Percentiles rank a stretch among this genome's conserved stretches.
Conservation (phyloP, 2,113 vertebrate species). For the Cololabis saira region DNA sequence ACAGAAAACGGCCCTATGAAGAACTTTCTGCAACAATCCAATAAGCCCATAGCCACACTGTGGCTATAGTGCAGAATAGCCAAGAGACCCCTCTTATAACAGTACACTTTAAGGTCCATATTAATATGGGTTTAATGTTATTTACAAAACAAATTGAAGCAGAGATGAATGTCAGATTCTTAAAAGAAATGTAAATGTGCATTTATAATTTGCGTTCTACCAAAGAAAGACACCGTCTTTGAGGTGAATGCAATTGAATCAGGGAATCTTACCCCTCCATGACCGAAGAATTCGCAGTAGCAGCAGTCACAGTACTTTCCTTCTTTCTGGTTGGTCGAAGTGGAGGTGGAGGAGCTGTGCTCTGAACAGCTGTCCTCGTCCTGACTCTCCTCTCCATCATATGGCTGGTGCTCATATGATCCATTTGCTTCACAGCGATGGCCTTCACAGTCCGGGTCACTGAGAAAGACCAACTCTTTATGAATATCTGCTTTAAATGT, state of each 20-base stretch:
- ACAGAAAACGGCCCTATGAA: no score
- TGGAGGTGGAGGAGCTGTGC: slow-evolving; percentile 98
- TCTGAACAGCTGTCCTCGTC: slow-evolving; percentile 98
- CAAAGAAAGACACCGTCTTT: background rate
- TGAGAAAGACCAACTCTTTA: slow-evolving; percentile 50
- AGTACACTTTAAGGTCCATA: no score
- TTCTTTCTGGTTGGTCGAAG: slow-evolving; percentile 99
- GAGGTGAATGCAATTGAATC: background rate
- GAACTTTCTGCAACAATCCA: no score
- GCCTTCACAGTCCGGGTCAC: slow-evolving; percentile 96
- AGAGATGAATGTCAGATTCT: background rate
- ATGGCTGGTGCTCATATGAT: slow-evolving; percentile 90
- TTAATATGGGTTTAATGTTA: no score
- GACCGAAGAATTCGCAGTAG: slow-evolving; percentile 99
- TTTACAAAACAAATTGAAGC: background rate
- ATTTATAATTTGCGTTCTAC: background rate
- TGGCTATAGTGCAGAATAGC: no score
- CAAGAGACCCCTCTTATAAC: no score
- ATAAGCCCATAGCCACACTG: no score
- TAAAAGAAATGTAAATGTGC: background rate
- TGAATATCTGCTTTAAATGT: background rate
- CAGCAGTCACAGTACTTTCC: slow-evolving; percentile 99
- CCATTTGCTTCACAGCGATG: slow-evolving; percentile 93
- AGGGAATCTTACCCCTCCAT: slow-evolving; percentile 90
- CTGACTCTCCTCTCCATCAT: slow-evolving; percentile 94